Conservation (phyloP, 2,113 vertebrate species). For the Saguinus midas region DNA sequence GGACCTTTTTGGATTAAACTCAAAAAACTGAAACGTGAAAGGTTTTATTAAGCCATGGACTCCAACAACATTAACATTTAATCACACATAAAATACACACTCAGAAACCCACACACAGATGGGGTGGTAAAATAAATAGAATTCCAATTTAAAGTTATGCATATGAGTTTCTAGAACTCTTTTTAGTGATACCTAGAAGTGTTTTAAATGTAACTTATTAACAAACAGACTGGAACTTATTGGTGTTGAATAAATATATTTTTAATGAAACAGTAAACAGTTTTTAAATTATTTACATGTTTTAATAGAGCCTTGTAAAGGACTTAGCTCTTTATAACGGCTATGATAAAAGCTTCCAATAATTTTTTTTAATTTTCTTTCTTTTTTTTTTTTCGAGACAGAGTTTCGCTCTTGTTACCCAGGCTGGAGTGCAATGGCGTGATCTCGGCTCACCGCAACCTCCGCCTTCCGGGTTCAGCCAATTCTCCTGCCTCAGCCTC, state of each 20-base stretch:
- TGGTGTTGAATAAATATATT: neutral
- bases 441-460: too few relatives aligned
- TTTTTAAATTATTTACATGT: neutral
- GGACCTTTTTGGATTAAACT: neutral
- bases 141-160: neutral
- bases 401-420: too few relatives aligned
- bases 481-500: too few relatives aligned
- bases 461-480: too few relatives aligned
- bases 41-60: neutral
- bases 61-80: neutral
- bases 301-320: neutral
- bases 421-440: too few relatives aligned
- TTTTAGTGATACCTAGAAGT: neutral
- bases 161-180: neutral
- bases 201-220: neutral
- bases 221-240: neutral
- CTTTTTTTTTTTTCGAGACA: too few relatives aligned
- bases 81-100: neutral
- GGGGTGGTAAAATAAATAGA: neutral
- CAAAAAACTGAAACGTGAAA: neutral
- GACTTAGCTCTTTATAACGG: too few relatives aligned
- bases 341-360: neutral
- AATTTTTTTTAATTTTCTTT: too few relatives aligned
- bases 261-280: neutral
- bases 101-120: neutral